phyloP scores from a whole-genome alignment of 1,140 invertebrate genomes.

The Solenopsis invicta region DNA sequence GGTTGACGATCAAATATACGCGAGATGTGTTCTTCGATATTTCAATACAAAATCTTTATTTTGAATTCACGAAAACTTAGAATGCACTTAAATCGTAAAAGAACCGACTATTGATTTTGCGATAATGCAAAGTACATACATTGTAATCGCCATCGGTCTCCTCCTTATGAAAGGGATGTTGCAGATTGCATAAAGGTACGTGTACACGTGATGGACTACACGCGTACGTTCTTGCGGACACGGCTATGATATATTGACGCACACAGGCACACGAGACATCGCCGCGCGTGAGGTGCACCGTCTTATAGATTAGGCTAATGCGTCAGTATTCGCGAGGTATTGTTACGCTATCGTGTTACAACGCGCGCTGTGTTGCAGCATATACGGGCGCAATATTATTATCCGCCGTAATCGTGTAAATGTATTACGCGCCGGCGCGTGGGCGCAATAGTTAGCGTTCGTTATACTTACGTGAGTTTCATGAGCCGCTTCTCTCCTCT shows the following conservation, averaged over 20 bases:
- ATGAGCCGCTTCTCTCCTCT: background rate
- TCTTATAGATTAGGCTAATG: slow-evolving; percentile 63
- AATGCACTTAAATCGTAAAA: background rate
- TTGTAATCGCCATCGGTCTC: slow-evolving; percentile 11
- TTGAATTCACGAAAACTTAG: background rate
- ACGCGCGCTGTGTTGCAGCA: slow-evolving; percentile 11
- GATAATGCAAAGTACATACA: background rate
- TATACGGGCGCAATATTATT: slow-evolving; percentile 60
- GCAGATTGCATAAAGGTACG: background rate
- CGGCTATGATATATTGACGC: slow-evolving; percentile 39
- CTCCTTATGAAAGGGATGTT: slow-evolving; percentile 1
- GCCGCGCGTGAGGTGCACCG: background rate
- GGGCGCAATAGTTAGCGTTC: slow-evolving; percentile 31
- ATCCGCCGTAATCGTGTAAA: slow-evolving; percentile 56
- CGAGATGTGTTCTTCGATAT: too few relatives aligned
- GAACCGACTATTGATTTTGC: background rate
- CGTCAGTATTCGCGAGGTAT: slow-evolving; percentile 50
- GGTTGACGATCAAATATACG: background rate
- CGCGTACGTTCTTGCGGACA: slow-evolving; percentile 26
- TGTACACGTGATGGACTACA: background rate
- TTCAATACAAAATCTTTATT: background rate
- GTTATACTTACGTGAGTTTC: slow-evolving; percentile 44
- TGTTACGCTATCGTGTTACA: slow-evolving; percentile 61
- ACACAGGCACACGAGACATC: background rate
- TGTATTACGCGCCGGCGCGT: slow-evolving; percentile 41